Evolutionary conservation across 1,140 invertebrate genomes (phyloP), one percentile per base, ranked within the genome.

Genomic region (Zaprionus ghesquierei): DNA sequence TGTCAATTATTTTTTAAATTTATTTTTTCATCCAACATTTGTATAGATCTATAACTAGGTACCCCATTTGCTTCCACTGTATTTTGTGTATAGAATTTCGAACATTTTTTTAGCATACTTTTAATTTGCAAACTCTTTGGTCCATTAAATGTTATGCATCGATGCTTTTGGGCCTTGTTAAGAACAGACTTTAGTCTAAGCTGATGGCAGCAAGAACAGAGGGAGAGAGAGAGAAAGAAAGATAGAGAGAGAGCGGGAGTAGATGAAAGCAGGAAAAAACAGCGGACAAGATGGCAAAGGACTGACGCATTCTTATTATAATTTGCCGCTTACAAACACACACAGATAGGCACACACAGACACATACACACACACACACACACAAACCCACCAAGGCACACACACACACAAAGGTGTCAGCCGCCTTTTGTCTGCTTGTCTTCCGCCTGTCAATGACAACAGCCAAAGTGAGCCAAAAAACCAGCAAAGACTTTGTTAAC

Each of bases 371-470:
- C 29, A 62, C 20, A 22, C 4, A 33, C 12, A 18, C 27, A n/a
- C 38, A 20, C 18, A 9, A n/a, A n/a, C n/a, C n/a, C n/a, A n/a
- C n/a, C n/a, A n/a, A n/a, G 15, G 15, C 59, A 5, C 13, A 27
- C 53, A 25, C 51, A 63, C 6, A 66, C 23, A 75, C 54, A 81
- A 87, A 86, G 82, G 82, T 86, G 82, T 89, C 82, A 79, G 53
- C 70, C 79, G 84, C 82, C 81, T 85, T 85, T 86, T 85, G 81
- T 85, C 70, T 74, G 64, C 60, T 59, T 79, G 74, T 72, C 74
- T 72, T 63, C 62, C 73, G 84, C 75, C 72, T 86, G 82, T 86
- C 82, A 86, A 82, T 86, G 84, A 72, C 82, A 86, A 63, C 75
- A 49, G 75, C 69, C 84, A 69, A 87, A 82, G 68, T 76, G 79